Conservation (phyloP, 1,140 invertebrate species). For the Lasioglossum baleicum region DNA sequence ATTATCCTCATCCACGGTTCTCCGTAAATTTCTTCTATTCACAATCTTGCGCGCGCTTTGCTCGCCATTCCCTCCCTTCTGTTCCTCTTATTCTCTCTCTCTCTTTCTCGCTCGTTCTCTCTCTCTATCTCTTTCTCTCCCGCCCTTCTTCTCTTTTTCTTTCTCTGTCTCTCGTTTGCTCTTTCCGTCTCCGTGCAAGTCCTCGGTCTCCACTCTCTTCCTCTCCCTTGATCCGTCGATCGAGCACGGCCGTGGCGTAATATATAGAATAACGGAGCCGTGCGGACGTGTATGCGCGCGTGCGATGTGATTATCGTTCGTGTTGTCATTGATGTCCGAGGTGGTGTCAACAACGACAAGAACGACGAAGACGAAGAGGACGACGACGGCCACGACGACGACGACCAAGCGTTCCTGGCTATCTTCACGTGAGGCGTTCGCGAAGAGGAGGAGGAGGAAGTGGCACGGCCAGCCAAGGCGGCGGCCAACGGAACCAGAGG, state of each 20-base stretch:
- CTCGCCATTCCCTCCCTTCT: slow-evolving; percentile 37
- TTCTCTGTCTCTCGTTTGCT: slow-evolving; percentile 4
- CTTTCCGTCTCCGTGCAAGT: background rate
- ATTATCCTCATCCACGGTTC: slow-evolving; percentile 5
- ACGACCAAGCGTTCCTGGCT: slow-evolving; percentile 34
- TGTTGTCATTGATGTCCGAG: slow-evolving; percentile 72
- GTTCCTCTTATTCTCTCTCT: background rate
- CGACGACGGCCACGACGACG: slow-evolving; percentile 21
- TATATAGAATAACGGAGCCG: slow-evolving; percentile 44
- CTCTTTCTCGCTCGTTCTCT: background rate
- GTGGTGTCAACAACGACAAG: slow-evolving; percentile 59
- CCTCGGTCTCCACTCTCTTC: slow-evolving; percentile 31
- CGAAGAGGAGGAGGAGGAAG: slow-evolving; percentile 51
- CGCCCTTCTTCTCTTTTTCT: background rate
- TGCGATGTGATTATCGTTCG: slow-evolving; percentile 73
- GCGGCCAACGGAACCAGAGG: slow-evolving; percentile 62
- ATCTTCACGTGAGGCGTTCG: slow-evolving; percentile 37
- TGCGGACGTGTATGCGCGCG: slow-evolving; percentile 53
- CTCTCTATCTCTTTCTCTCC: background rate
- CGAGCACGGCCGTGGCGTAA: slow-evolving; percentile 45
- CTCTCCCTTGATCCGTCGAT: slow-evolving; percentile 42
- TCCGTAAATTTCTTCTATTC: slow-evolving; percentile 27
- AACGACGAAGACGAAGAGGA: slow-evolving; percentile 19
- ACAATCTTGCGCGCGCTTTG: slow-evolving; percentile 44
- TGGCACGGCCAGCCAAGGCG: slow-evolving; percentile 55